phyloP scores from a whole-genome alignment of 35 echinoderm and acorn worm species.

The Ptychodera flava region DNA sequence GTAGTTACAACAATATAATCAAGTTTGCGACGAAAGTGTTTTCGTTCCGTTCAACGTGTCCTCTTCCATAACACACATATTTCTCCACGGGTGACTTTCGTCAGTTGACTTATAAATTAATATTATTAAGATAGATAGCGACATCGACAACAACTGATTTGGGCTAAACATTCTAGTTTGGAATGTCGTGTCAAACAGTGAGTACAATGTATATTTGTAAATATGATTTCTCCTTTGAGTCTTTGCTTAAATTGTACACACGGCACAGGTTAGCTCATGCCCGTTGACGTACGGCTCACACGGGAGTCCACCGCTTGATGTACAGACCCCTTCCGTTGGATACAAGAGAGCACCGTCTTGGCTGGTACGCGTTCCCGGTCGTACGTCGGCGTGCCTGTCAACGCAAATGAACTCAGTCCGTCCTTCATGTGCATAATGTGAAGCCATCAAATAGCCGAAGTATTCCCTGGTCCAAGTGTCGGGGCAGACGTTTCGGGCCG shows the following conservation, averaged over 20 bases:
- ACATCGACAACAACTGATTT: no score
- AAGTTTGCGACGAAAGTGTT: no score
- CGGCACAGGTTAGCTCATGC: slow-evolving; percentile 25
- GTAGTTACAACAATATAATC: no score
- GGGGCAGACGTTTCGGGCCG: slow-evolving; percentile 29
- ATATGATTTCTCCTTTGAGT: no score
- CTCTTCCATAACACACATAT: no score
- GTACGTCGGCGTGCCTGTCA: not conserved
- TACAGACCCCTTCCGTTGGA: slow-evolving; percentile 18
- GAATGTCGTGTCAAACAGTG: no score
- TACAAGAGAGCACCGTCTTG: slow-evolving; percentile 23
- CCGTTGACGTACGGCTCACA: slow-evolving; percentile 31
- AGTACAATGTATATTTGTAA: no score
- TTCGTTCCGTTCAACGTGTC: no score
- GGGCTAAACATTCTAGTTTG: no score
- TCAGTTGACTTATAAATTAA: no score
- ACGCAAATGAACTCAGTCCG: slow-evolving; percentile 22
- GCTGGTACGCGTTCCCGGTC: slow-evolving; percentile 15
- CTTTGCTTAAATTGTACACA: slow-evolving; percentile 22
- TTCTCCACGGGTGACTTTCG: no score
- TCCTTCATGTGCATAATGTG: slow-evolving; percentile 10
- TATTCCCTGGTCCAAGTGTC: slow-evolving; percentile 35
- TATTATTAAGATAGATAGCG: no score
- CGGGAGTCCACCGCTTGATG: slow-evolving; percentile 7
- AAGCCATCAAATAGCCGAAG: slow-evolving; percentile 21